Evolutionary conservation across 2,797 vertebrate species (phyloP).

Genomic region (Sebastes flavidus): DNA sequence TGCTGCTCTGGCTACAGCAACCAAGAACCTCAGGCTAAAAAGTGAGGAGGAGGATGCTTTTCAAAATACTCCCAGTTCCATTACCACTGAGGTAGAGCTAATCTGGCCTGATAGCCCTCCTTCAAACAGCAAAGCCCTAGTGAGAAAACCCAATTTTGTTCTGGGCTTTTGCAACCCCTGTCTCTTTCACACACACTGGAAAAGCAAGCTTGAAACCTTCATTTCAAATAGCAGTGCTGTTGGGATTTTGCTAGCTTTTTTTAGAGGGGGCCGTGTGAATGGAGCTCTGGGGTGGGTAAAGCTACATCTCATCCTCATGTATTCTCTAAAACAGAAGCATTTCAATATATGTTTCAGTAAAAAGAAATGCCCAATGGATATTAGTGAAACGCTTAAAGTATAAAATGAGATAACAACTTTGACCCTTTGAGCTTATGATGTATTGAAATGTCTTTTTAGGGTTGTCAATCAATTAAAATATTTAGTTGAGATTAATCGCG

Average conservation of each 20-base stretch:
- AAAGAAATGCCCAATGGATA: not conserved
- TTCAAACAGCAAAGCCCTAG: constrained; percentile 73
- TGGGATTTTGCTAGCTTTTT: constrained; percentile 10
- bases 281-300: not conserved
- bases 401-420: not conserved
- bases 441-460: not conserved
- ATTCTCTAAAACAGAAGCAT: not conserved
- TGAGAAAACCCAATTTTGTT: constrained; percentile 72
- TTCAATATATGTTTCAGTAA: not conserved
- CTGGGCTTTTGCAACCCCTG: constrained; percentile 48
- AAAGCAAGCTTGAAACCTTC: constrained; percentile 52
- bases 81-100: constrained; percentile 70
- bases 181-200: constrained; percentile 37
- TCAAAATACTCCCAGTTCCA: constrained; percentile 68
- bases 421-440: not conserved
- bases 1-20: constrained; percentile 7
- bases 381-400: not conserved
- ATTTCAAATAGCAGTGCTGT: constrained; percentile 43
- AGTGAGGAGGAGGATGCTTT: constrained; percentile 56
- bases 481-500: too few relatives aligned
- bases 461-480: too few relatives aligned
- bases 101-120: constrained; percentile 72
- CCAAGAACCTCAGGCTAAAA: constrained; percentile 38
- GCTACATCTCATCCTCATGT: not conserved
- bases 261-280: not conserved